A percentile compares a stretch with the other conserved stretches of the same genome.
phyloP scores from a whole-genome alignment of 2,888 invertebrate species.

The Heliconius erato region DNA sequence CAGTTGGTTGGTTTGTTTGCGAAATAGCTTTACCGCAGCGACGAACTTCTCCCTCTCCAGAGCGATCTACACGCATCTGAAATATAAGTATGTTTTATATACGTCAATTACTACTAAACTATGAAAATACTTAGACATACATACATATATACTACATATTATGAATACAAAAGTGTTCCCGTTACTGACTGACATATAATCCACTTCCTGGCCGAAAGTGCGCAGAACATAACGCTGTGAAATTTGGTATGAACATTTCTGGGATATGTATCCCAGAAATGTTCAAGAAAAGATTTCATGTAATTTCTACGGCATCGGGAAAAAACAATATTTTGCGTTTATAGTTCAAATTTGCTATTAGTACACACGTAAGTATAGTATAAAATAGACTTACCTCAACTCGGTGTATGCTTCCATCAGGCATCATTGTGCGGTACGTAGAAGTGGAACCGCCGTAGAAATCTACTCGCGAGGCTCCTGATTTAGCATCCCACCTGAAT shows the following conservation, averaged over 20 bases:
- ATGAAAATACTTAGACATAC: neutral
- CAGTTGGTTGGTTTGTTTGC: conserved; percentile 53
- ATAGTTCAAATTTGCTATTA: too few relatives aligned
- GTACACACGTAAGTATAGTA: too few relatives aligned
- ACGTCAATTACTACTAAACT: neutral
- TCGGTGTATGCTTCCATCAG: conserved; percentile 62
- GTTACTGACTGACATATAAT: too few relatives aligned
- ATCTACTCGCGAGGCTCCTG: conserved; percentile 68
- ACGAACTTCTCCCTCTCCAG: conserved; percentile 59
- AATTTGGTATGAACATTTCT: too few relatives aligned
- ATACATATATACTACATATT: neutral
- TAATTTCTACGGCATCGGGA: too few relatives aligned
- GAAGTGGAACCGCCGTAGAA: conserved; percentile 69
- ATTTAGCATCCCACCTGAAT: conserved; percentile 72
- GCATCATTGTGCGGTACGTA: conserved; percentile 60
- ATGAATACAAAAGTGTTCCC: too few relatives aligned
- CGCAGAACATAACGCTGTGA: too few relatives aligned
- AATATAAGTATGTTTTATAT: neutral
- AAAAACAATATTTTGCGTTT: too few relatives aligned
- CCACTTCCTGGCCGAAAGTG: too few relatives aligned
- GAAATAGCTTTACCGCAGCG: conserved; percentile 62
- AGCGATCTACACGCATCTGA: conserved; percentile 67
- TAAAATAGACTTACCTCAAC: conserved; percentile 59
- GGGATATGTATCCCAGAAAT: too few relatives aligned
- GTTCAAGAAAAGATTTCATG: too few relatives aligned